phyloP scores from a whole-genome alignment of 2,113 vertebrate species.

The Nymphicus hollandicus region DNA sequence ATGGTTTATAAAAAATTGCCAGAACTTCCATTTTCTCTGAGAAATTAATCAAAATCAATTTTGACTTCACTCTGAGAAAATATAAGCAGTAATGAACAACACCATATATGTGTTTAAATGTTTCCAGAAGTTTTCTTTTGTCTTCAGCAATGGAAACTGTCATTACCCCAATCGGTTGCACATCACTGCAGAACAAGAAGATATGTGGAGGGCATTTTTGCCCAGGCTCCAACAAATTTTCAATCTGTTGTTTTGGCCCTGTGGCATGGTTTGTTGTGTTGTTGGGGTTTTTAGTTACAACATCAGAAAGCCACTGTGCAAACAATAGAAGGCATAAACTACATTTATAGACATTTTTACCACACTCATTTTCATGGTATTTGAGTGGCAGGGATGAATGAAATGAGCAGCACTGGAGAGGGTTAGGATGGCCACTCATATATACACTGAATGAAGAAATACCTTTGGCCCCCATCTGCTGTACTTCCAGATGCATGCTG shows the following conservation, averaged over 20 bases:
- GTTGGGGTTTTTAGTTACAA: not conserved
- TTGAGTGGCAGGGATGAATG: not conserved
- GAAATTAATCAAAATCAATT: slow-evolving; percentile 18
- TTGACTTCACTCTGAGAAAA: not conserved
- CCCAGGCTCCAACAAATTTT: not conserved
- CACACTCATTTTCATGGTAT: not conserved
- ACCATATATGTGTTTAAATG: not conserved
- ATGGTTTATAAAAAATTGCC: not conserved
- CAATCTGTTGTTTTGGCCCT: not conserved
- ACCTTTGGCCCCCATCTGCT: not conserved
- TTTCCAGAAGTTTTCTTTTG: not conserved
- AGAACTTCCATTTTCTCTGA: not conserved
- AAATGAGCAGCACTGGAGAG: not conserved
- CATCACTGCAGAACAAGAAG: not conserved
- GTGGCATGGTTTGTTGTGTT: not conserved
- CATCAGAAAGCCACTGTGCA: not conserved
- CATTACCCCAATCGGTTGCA: not conserved
- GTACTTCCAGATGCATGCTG: not conserved
- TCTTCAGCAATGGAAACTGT: not conserved
- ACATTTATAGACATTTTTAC: not conserved
- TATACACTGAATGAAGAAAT: not conserved
- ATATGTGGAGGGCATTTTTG: not conserved
- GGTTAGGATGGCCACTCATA: not conserved
- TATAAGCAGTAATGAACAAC: not conserved
- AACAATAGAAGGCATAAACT: not conserved